Conservation (phyloP, 2,113 vertebrate genomes). For the Perca schrenkii region DNA sequence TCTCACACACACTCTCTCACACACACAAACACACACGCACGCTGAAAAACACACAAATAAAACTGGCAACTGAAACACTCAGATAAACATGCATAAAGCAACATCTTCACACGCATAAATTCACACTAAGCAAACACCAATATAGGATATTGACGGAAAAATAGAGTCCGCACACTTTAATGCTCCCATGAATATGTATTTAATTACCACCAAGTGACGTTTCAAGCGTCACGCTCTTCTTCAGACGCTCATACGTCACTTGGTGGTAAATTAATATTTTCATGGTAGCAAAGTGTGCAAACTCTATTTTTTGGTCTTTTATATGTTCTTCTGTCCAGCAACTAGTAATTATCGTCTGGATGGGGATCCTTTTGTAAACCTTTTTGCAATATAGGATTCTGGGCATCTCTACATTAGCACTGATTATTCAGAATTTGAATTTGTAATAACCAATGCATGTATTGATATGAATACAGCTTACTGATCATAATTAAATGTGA, state of each 20-base stretch:
- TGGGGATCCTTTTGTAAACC: too few species aligned
- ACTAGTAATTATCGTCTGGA: too few species aligned
- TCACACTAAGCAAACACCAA: constrained; percentile 1
- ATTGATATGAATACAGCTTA: neutral
- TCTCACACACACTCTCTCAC: constrained; percentile 8
- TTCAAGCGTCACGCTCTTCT: too few species aligned
- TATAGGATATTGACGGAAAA: neutral
- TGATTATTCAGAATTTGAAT: neutral
- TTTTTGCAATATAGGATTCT: neutral
- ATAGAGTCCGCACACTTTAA: too few species aligned
- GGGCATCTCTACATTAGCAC: neutral
- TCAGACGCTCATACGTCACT: too few species aligned
- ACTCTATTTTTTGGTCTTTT: too few species aligned
- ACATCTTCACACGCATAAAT: constrained; percentile 18
- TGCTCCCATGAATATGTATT: too few species aligned
- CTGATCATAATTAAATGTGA: neutral
- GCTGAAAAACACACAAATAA: constrained; percentile 2
- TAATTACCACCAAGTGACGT: too few species aligned
- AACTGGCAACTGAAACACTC: constrained; percentile 13
- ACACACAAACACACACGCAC: constrained; percentile 8
- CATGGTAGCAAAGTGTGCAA: too few species aligned
- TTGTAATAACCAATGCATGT: neutral
- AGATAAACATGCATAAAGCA: constrained; percentile 14
- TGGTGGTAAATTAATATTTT: too few species aligned
- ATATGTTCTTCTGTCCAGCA: too few species aligned